Percentiles rank a stretch among this genome's conserved stretches.
Conservation (phyloP, 2,888 invertebrate species). For the Hybos culiciformis region DNA sequence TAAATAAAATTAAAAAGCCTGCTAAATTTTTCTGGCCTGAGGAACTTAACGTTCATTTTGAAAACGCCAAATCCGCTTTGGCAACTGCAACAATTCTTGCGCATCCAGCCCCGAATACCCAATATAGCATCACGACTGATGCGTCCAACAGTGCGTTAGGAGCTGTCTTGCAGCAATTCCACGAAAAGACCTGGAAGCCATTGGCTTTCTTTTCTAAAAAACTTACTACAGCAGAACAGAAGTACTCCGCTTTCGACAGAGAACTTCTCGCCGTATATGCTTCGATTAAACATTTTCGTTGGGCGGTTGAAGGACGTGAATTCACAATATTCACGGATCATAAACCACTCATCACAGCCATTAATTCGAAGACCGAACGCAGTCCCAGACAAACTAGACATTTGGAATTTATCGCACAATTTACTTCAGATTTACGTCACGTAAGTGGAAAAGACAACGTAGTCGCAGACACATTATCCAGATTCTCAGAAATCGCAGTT, state of each 20-base stretch:
- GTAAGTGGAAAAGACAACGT: not conserved
- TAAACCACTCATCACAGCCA: constrained; percentile 22
- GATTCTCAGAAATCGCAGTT: too few relatives aligned
- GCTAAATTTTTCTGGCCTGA: not conserved
- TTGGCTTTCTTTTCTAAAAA: constrained; percentile 26
- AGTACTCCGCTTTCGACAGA: constrained; percentile 27
- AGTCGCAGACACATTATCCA: not conserved
- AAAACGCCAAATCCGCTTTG: not conserved
- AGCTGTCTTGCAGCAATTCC: constrained; percentile 25
- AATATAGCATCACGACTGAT: constrained; percentile 13
- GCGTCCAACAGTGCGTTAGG: constrained; percentile 28
- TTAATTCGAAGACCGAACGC: constrained; percentile 17
- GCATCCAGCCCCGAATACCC: too few relatives aligned
- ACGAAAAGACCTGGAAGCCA: constrained; percentile 21
- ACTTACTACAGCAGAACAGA: constrained; percentile 20
- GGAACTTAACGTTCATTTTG: not conserved
- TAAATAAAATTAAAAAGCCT: not conserved
- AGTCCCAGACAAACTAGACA: too few relatives aligned
- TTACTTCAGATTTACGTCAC: too few relatives aligned
- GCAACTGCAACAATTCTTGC: constrained; percentile 16
- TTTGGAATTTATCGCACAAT: too few relatives aligned
- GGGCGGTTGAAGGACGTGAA: not conserved
- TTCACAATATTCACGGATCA: constrained; percentile 20
- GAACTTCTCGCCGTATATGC: constrained; percentile 28
- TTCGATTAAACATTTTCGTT: constrained; percentile 16